These are phyloP conservation scores for Pleuronectes platessa DNA, from an alignment of 2,113 vertebrate species.

Conservation along the genomic window DNA sequence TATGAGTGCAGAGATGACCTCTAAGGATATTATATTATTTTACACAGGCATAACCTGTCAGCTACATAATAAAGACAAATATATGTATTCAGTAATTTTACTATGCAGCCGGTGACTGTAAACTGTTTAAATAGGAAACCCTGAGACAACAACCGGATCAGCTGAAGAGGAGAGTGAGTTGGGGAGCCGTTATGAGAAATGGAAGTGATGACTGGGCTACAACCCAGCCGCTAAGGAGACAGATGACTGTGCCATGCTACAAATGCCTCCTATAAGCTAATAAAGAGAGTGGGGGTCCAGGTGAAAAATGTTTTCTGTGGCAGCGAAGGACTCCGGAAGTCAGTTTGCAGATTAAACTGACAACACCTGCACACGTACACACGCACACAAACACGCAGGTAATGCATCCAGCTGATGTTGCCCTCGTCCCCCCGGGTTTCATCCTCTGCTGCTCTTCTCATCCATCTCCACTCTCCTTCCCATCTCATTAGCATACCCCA, in stretches of 20 bases:
- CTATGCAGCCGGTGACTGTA: not conserved
- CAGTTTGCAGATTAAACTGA: conserved; percentile 50
- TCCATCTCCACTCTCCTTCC: conserved; percentile 57
- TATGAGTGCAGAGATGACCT: not conserved
- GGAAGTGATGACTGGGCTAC: conserved; percentile 74
- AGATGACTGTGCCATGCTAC: conserved; percentile 76
- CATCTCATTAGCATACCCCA: conserved; percentile 60
- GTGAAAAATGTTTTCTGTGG: conserved; percentile 68
- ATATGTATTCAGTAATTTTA: not conserved
- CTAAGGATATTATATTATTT: not conserved
- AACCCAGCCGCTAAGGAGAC: conserved; percentile 81
- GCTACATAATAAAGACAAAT: no score
- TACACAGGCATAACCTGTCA: no score
- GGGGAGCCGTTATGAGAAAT: conserved; percentile 50
- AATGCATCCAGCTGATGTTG: conserved; percentile 41
- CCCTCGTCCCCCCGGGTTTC: conserved; percentile 41
- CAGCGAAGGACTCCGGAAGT: conserved; percentile 16
- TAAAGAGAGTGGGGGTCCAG: conserved; percentile 62
- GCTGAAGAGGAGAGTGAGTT: conserved; percentile 6
- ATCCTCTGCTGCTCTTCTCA: conserved; percentile 59
- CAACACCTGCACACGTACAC: conserved; percentile 31
- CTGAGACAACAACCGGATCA: conserved; percentile 24
- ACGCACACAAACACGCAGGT: conserved; percentile 21
- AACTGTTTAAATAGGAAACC: conserved; percentile 11
- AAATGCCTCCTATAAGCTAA: conserved; percentile 77